These are phyloP conservation scores for Calliphora vicina DNA, from an alignment of 1,140 invertebrate genomes.

Conservation along the genomic window DNA sequence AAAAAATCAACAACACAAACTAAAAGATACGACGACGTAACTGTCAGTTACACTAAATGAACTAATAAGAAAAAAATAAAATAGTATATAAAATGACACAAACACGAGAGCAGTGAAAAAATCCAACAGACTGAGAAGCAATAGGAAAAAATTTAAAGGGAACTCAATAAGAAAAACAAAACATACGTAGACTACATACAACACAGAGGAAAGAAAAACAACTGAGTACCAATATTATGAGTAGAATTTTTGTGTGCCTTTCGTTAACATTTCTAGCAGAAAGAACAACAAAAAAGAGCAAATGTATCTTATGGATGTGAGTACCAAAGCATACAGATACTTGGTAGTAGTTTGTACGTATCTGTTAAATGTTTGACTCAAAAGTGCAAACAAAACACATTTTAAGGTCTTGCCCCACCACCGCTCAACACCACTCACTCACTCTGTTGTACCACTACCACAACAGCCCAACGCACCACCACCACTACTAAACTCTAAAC, in stretches of 20 bases:
- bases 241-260: not conserved
- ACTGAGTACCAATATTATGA: not conserved
- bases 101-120: not conserved
- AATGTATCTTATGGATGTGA: not conserved
- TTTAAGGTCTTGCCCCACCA: conserved; percentile 60
- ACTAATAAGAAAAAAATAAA: conserved; percentile 39
- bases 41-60: conserved; percentile 38
- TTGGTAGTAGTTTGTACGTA: not conserved
- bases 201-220: not conserved
- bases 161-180: conserved; percentile 36
- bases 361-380: conserved; percentile 23
- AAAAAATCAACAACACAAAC: conserved; percentile 30
- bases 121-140: not conserved
- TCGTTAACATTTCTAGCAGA: conserved; percentile 4
- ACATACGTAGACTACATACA: not conserved
- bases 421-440: conserved; percentile 8
- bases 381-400: conserved; percentile 35
- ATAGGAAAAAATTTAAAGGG: not conserved
- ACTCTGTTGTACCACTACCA: conserved; percentile 8
- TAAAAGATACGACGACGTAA: conserved; percentile 36
- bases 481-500: not conserved
- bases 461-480: not conserved
- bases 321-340: not conserved
- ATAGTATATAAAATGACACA: not conserved
- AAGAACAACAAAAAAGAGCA: conserved; percentile 1